Percentiles rank a stretch among this genome's conserved stretches.
Evolutionary conservation across 2,888 invertebrate genomes (phyloP).

Genomic region (Lasioglossum malachurum): DNA sequence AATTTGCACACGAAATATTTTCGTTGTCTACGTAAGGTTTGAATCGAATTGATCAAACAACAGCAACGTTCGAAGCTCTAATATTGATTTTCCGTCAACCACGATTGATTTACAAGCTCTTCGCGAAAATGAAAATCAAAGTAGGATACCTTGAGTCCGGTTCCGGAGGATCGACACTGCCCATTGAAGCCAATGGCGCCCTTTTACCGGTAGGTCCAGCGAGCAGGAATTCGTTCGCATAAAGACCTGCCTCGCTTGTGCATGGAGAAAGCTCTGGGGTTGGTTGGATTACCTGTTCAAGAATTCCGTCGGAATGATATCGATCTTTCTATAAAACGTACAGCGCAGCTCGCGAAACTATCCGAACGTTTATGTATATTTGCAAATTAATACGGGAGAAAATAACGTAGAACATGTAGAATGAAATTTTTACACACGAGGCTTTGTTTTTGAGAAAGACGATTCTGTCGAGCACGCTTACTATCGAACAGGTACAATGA

Average conservation of each 20-base stretch:
- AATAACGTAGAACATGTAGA: not conserved
- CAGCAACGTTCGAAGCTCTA: not conserved
- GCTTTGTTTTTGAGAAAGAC: not conserved
- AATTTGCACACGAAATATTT: not conserved
- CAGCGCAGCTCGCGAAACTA: not conserved
- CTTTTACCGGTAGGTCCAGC: constrained; percentile 85
- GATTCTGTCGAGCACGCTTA: not conserved
- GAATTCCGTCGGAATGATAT: not conserved
- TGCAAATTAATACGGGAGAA: not conserved
- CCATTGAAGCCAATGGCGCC: constrained; percentile 93
- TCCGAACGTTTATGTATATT: not conserved
- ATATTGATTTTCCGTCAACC: not conserved
- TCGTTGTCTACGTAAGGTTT: not conserved
- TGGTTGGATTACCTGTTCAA: constrained; percentile 88
- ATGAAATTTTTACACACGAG: not conserved
- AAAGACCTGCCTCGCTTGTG: constrained; percentile 88
- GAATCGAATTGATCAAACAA: not conserved
- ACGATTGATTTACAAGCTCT: not conserved
- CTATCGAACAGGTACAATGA: not conserved
- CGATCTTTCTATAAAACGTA: not conserved
- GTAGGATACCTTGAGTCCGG: constrained; percentile 87
- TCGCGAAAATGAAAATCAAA: not conserved
- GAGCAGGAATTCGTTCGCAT: constrained; percentile 80
- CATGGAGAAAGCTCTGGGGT: constrained; percentile 94
- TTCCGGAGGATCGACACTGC: constrained; percentile 90